Evolutionary conservation across 2,113 vertebrate genomes (phyloP).

Genomic region (Furnarius figulus): DNA sequence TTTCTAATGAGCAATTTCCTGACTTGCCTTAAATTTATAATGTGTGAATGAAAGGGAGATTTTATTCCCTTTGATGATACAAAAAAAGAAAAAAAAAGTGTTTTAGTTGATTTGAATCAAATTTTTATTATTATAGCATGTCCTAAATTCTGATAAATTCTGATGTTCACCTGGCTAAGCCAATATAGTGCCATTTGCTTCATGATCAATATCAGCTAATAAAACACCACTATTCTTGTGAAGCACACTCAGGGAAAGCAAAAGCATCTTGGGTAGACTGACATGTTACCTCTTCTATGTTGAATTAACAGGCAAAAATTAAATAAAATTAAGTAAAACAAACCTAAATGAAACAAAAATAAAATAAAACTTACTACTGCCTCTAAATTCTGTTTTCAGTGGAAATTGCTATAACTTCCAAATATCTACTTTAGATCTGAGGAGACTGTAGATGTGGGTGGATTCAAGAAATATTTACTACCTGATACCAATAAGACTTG

Average conservation of each 20-base stretch:
- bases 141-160: background rate
- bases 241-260: background rate
- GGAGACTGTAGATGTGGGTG: background rate
- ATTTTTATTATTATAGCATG: background rate
- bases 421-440: background rate
- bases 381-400: background rate
- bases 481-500: background rate
- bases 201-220: conserved; percentile 1
- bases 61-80: conserved; percentile 21
- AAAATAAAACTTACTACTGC: background rate
- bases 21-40: conserved; percentile 27
- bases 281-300: background rate
- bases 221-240: background rate
- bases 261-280: conserved; percentile 1
- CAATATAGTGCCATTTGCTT: conserved; percentile 37
- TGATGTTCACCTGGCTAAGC: background rate
- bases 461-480: background rate
- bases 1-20: conserved; percentile 51
- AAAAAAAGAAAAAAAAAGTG: background rate
- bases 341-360: background rate
- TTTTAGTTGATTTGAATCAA: background rate
- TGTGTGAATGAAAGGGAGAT: background rate
- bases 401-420: background rate
- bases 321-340: background rate
- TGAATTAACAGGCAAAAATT: background rate